Evolutionary conservation across 2,888 invertebrate genomes (phyloP).

Genomic region (Orthosia gothica): DNA sequence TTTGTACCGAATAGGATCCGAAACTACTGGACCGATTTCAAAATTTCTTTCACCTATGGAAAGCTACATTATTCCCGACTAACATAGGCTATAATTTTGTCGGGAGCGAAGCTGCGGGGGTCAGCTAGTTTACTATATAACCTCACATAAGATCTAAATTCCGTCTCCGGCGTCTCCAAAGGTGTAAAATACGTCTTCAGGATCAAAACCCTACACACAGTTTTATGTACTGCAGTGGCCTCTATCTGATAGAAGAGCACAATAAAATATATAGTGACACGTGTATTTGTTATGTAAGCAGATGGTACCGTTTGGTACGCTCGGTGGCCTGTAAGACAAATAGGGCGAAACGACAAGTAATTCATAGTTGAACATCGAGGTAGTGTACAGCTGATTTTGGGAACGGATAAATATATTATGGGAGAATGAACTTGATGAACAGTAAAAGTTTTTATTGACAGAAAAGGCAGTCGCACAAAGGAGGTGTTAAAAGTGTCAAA

Average conservation of each 20-base stretch:
- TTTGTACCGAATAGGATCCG: too few relatives aligned
- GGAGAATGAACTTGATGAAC: conserved; percentile 30
- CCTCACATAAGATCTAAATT: background rate
- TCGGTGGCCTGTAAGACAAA: conserved; percentile 68
- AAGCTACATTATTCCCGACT: too few relatives aligned
- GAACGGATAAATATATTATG: conserved; percentile 23
- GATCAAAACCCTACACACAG: conserved; percentile 2
- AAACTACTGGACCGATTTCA: too few relatives aligned
- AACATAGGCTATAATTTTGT: too few relatives aligned
- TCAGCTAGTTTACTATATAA: too few relatives aligned
- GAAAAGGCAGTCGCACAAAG: background rate
- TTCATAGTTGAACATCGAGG: conserved; percentile 53
- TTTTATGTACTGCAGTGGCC: conserved; percentile 30
- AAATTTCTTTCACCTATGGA: too few relatives aligned
- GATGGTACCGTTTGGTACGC: conserved; percentile 71
- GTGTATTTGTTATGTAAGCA: conserved; percentile 61
- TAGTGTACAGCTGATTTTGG: conserved; percentile 28
- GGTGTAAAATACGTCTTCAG: conserved; percentile 8
- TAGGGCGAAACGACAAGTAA: conserved; percentile 68
- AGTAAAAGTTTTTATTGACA: conserved; percentile 16
- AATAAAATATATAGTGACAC: conserved; percentile 57
- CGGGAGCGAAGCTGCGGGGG: too few relatives aligned
- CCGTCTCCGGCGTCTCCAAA: background rate
- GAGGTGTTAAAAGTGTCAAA: too few relatives aligned
- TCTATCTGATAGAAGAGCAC: conserved; percentile 50